Conservation (phyloP, 2,797 vertebrate genomes). For the Nyctibius grandis region DNA sequence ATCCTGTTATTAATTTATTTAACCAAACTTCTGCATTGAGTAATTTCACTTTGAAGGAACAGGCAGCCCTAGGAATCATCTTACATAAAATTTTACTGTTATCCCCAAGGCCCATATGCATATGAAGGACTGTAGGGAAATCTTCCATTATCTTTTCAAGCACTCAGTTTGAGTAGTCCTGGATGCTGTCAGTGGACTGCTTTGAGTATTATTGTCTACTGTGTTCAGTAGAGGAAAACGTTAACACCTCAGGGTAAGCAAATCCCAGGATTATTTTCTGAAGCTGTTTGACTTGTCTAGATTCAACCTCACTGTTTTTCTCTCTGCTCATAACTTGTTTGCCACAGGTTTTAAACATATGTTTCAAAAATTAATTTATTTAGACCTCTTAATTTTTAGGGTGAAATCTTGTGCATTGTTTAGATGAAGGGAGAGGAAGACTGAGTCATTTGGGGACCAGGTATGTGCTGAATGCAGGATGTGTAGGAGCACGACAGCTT, state of each 20-base stretch:
- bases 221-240: neutral
- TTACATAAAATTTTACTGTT: neutral
- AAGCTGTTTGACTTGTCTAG: neutral
- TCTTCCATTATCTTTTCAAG: neutral
- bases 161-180: neutral
- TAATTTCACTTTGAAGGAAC: neutral
- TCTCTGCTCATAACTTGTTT: neutral
- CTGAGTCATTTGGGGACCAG: fast-evolving
- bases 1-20: neutral
- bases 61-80: neutral
- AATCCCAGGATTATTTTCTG: constrained; percentile 22
- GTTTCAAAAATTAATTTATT: neutral
- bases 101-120: neutral
- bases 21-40: neutral
- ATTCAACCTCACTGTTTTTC: neutral
- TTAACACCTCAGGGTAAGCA: neutral
- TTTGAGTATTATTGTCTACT: neutral
- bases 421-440: neutral
- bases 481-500: neutral
- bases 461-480: neutral
- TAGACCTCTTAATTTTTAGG: neutral
- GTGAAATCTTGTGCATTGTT: neutral
- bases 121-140: neutral
- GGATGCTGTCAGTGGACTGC: neutral
- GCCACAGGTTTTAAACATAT: neutral